These are phyloP conservation scores for Notolepis coatsorum DNA, from an alignment of 2,797 vertebrate species.

Conservation along the genomic window DNA sequence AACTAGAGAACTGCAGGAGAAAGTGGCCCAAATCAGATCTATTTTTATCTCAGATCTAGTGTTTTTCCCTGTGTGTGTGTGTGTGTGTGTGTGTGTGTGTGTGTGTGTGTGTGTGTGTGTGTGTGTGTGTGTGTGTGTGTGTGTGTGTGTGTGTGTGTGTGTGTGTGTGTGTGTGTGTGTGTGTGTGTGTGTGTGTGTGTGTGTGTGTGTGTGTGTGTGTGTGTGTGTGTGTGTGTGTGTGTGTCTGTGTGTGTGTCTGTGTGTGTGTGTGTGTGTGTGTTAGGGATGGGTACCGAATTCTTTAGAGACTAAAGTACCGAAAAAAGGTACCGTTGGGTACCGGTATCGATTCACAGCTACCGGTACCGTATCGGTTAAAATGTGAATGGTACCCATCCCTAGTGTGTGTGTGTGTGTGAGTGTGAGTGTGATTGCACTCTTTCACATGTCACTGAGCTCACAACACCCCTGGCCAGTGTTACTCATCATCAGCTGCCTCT, in stretches of 20 bases:
- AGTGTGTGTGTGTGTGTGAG: background rate
- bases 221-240: too few relatives aligned
- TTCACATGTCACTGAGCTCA: slow-evolving; percentile 53
- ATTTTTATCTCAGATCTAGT: too few relatives aligned
- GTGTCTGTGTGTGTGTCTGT: background rate
- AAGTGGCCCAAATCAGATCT: too few relatives aligned
- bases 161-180: background rate
- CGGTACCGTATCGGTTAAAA: too few relatives aligned
- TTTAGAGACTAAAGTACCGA: too few relatives aligned
- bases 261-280: background rate
- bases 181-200: slow-evolving; percentile 1
- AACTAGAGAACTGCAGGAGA: too few relatives aligned
- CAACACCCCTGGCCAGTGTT: slow-evolving; percentile 50
- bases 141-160: background rate
- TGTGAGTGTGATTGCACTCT: slow-evolving; percentile 39
- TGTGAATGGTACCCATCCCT: too few relatives aligned
- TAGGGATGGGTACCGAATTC: too few relatives aligned
- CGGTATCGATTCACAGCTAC: too few relatives aligned
- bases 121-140: background rate
- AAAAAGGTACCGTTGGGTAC: too few relatives aligned
- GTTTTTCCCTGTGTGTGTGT: background rate
- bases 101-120: background rate
- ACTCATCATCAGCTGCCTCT: slow-evolving; percentile 41
- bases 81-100: background rate
- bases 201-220: slow-evolving; percentile 1